Base-by-base conservation (phyloP, 2,888 invertebrate genomes). In the Noctuana brunneofusca region DNA sequence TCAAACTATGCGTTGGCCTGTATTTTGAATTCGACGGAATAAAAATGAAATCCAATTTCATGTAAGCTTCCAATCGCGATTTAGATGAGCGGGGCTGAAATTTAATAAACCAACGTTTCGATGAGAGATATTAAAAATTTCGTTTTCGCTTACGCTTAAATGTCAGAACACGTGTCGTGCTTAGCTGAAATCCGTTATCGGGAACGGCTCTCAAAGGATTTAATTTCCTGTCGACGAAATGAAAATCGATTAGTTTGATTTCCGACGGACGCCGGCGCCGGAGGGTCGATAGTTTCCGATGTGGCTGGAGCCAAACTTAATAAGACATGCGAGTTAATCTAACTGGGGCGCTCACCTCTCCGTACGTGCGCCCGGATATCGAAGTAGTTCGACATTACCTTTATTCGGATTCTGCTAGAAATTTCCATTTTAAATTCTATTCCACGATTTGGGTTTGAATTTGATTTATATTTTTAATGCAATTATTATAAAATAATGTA, bases 171-270 rank as follows among this genome's bases (percentile, higher is more conserved):
- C 84, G 87, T 87, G 88, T 89, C 87, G 84, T 81, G 84, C 85
- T 87, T 84, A 87, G 83, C 80, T 81, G 81, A 83, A 87, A 86
- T 85, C 84, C 86, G 86, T 83, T 89, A 89, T 89, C 88, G 84
- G 72, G 82, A 79, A 79, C 84, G 84, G 81, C 80, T 87, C 87
- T 86, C 88, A 89, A 90, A 90, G 89, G 90, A 89, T 91, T 91
- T 90, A 91, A 91, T 91, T 91, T 91, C 91, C 91, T 89, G 89
- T 80, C 83, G 81, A 75, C 80, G 83, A 85, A 90, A 91, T 89
- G 90, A 88, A 87, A 90, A 90, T 90, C 90, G 91, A 91, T 91
- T 90, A 90, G 90, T 89, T 90, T 81, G 84, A 90, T 90, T 89
- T 91, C 91, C 91, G 87, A 75, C 74, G 82, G 79, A 81, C 80